Evolutionary conservation across 2,113 vertebrate species (phyloP), one percentile per base, ranked within the genome.

Genomic region (Notothenia coriiceps): DNA sequence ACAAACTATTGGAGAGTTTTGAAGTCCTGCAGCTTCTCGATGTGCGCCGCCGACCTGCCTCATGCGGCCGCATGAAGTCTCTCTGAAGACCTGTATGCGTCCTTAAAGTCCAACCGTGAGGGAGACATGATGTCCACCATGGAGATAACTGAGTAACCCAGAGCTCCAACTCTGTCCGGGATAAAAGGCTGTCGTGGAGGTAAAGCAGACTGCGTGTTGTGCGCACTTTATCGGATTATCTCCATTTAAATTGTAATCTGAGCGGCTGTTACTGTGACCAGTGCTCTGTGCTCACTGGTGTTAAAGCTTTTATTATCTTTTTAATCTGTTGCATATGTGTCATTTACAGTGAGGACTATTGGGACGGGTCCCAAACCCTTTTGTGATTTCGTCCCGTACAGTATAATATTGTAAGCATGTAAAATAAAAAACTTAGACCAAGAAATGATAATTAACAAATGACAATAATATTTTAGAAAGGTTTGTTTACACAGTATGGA

Each of bases 191-290:
- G 72, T 20, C 52, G 74, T 78, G 78, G 65, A 90, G 82, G 60
- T 73, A 44, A 89, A 76, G 88, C 89, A 40, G 35, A 6, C 35
- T 40, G 18, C 66, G 85, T 88, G 85, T 85, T 44, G 88, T 75
- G 73, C 77, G 88, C 77, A 76, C 76, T 72, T 89, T 3, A 77
- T 66, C 17, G 80, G 87, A 86, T 94, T 90, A 87, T 67, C 76
- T 59, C 33, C 46, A 51, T 51, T 8, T 91, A 29, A 29, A 29
- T 29, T 29, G 29, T 29, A 75, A 88, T 75, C 81, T 73, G 63
- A 57, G 59, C 12, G 22, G 12, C 47, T 74, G 79, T 59, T 78
- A 64, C 77, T 62, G 55, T 0, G 50, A 47, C 65, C 35, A 74
- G 2, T 40, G 13, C n/a, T 59, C 52, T 64, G 60, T 61, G 18